Evolutionary conservation across 2,113 vertebrate species (phyloP).

Genomic region (Leiothrix lutea): DNA sequence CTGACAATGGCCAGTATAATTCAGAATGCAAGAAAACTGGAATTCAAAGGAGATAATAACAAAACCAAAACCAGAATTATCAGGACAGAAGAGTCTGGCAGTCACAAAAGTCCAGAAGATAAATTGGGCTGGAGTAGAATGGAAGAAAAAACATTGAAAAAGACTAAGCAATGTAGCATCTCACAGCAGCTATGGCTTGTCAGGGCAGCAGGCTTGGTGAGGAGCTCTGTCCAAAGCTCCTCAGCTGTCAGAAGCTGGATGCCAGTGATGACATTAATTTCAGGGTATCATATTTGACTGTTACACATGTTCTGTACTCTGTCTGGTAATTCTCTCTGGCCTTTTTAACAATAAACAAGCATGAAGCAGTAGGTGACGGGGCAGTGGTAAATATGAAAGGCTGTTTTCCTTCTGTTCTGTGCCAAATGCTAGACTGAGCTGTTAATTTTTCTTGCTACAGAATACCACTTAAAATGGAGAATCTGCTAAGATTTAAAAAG

Average conservation of each 20-base stretch:
- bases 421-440: neutral
- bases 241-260: neutral
- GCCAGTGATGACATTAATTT: neutral
- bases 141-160: neutral
- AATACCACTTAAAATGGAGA: neutral
- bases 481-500: neutral
- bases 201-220: accelerated
- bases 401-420: neutral
- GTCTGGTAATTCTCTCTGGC: neutral
- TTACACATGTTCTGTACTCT: neutral
- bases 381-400: neutral
- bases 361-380: neutral
- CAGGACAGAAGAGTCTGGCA: neutral
- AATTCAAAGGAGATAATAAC: neutral
- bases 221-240: neutral
- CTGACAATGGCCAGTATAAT: neutral
- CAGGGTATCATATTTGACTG: neutral
- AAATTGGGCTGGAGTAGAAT: neutral
- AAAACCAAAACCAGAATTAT: neutral
- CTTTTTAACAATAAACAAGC: neutral
- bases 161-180: neutral
- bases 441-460: neutral
- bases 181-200: neutral
- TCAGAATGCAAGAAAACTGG: neutral
- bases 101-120: accelerated